These are phyloP conservation scores for Triplophysa siluroides DNA, from an alignment of 2,113 vertebrate genomes.

Conservation along the genomic window DNA sequence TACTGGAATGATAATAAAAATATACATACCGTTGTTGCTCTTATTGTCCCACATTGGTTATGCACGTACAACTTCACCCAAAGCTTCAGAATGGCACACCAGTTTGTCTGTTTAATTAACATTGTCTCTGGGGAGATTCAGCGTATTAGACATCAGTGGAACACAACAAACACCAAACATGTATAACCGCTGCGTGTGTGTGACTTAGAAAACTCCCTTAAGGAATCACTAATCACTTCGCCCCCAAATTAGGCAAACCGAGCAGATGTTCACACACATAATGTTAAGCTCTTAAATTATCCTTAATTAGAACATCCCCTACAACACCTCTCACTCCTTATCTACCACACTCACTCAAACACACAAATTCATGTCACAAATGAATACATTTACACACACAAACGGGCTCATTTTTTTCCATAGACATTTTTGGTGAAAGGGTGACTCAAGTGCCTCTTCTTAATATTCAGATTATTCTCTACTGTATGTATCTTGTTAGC, in stretches of 20 bases:
- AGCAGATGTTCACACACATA: constrained; percentile 33
- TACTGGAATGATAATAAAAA: too few species aligned
- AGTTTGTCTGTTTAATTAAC: constrained; percentile 14
- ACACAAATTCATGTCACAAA: neutral
- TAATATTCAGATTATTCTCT: neutral
- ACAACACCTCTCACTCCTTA: constrained; percentile 12
- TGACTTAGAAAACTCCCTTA: constrained; percentile 13
- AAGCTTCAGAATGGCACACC: constrained; percentile 2
- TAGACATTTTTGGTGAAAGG: neutral
- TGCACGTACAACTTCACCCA: neutral
- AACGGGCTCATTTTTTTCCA: neutral
- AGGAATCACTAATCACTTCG: constrained; percentile 23
- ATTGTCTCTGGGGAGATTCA: constrained; percentile 23
- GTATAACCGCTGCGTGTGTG: neutral
- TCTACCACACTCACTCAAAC: neutral
- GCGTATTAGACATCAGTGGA: constrained; percentile 6
- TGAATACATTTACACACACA: neutral
- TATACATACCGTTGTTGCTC: too few species aligned
- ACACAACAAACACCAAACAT: neutral
- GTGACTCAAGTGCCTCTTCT: neutral
- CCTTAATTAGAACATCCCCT: constrained; percentile 27
- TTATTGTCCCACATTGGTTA: too few species aligned
- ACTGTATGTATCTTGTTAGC: neutral
- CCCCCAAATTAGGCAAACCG: constrained; percentile 38
- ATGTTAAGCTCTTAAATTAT: constrained; percentile 11